phyloP scores from a whole-genome alignment of 2,888 invertebrate species.

The Orthosia incerta region DNA sequence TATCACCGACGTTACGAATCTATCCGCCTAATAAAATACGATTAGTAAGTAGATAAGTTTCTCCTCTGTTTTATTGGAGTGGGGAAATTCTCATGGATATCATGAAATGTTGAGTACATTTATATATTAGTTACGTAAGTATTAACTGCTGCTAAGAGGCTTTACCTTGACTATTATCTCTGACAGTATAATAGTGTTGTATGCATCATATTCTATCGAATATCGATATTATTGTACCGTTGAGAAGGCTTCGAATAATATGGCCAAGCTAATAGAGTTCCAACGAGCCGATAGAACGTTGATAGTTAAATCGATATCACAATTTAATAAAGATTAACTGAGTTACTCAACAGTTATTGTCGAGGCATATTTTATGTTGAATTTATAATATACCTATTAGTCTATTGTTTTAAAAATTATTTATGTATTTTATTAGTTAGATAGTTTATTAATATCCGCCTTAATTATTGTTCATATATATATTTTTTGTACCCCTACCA shows the following conservation, averaged over 20 bases:
- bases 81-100: background rate
- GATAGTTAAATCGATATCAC: slow-evolving; percentile 49
- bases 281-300: slow-evolving; percentile 18
- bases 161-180: background rate
- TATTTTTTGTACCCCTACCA: no score
- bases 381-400: background rate
- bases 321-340: slow-evolving; percentile 51
- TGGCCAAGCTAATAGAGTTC: slow-evolving; percentile 12
- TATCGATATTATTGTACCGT: slow-evolving; percentile 19
- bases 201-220: slow-evolving; percentile 11
- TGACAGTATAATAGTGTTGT: slow-evolving; percentile 16
- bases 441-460: no score
- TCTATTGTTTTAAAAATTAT: no score
- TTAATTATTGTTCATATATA: no score
- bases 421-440: no score
- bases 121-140: background rate
- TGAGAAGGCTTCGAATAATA: slow-evolving; percentile 7
- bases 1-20: background rate
- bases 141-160: background rate
- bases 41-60: background rate
- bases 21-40: no score
- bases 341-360: slow-evolving; percentile 1
- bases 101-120: background rate
- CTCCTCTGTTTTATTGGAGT: background rate
- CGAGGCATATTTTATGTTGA: background rate